A percentile compares a stretch with the other conserved stretches of the same genome.
Conservation (phyloP, 2,888 invertebrate species). For the Hypsopygia costalis region DNA sequence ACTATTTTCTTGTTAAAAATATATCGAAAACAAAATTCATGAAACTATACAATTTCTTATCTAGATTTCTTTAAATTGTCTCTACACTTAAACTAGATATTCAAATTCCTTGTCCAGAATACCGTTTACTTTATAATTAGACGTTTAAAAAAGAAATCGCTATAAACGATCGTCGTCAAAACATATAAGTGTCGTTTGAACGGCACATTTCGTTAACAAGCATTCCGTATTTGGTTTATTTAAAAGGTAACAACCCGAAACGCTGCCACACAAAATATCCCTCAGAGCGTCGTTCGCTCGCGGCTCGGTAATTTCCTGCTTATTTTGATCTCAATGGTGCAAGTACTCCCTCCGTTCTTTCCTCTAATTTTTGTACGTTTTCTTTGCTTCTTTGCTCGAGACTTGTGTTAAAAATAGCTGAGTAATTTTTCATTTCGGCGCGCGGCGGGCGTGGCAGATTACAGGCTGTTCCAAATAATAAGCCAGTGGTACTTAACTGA, state of each 20-base stretch:
- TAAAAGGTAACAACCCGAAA: conserved; percentile 71
- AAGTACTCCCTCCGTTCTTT: conserved; percentile 76
- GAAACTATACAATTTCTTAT: too few species aligned
- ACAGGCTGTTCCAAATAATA: conserved; percentile 75
- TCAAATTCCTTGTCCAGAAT: neutral
- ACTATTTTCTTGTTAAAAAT: too few species aligned
- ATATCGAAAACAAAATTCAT: too few species aligned
- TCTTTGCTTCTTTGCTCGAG: conserved; percentile 72
- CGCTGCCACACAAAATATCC: conserved; percentile 71
- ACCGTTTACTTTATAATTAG: neutral
- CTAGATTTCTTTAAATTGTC: too few species aligned
- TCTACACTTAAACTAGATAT: neutral
- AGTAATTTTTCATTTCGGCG: conserved; percentile 78
- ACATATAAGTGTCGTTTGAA: conserved; percentile 40
- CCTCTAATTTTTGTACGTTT: conserved; percentile 79
- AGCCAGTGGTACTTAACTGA: conserved; percentile 66
- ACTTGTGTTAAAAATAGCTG: conserved; percentile 76
- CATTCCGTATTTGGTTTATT: conserved; percentile 67
- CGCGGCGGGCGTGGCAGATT: conserved; percentile 75
- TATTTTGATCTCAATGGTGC: conserved; percentile 79
- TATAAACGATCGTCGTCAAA: conserved; percentile 5
- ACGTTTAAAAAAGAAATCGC: conserved; percentile 1
- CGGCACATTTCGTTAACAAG: conserved; percentile 58
- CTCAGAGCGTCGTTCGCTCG: conserved; percentile 50
- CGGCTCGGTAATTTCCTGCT: conserved; percentile 75